Base-by-base conservation (phyloP, 2,113 vertebrate genomes). In the Gnathonemus longibarbis region DNA sequence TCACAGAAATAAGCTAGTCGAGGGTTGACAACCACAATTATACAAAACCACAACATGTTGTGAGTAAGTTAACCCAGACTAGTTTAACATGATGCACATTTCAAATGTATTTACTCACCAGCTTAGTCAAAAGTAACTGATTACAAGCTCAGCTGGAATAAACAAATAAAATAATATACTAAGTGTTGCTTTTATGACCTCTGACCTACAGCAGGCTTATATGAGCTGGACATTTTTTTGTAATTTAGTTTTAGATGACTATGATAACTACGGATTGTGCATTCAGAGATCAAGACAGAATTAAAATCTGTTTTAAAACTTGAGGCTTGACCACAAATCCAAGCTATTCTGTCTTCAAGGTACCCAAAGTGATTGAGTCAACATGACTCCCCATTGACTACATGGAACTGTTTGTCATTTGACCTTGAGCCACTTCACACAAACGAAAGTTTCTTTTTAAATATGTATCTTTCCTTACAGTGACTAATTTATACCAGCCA, bases 271-370 rank as follows among this genome's bases (percentile, higher is more conserved):
- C 0, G 39, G 17, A 80, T 19, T 77, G 13, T 77, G 31, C 31
- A 77, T 80, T 80, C 74, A 80, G 35, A 80, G n/a, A 66, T 66
- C 58, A 62, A 62, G 70, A 39, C 31, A 77, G 31, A 42, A 15
- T 42, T 77, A 42, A 39, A 39, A 77, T 80, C 74, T 7, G 35
- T 80, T 80, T 35, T 80, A 80, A 42, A 35, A 77, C 13, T 66
- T 77, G 31, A 39, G 31, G 31, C 70, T 35, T 77, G 0, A 39
- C 70, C 70, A 77, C 31, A 77, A 80, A 42, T 42, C 19, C 74
- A 80, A 80, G 74, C 74, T 42, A 39, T 80, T 80, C 74, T 80
- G 74, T 80, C 74, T 80, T 80, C 74, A 80, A 35, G 17, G 74
- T 80, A 19, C 35, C 1, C 31, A 80, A 8, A 42, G 74, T 80